Evolutionary conservation across 2,797 vertebrate species (phyloP).

Genomic region (Melanotaenia maccullochi): DNA sequence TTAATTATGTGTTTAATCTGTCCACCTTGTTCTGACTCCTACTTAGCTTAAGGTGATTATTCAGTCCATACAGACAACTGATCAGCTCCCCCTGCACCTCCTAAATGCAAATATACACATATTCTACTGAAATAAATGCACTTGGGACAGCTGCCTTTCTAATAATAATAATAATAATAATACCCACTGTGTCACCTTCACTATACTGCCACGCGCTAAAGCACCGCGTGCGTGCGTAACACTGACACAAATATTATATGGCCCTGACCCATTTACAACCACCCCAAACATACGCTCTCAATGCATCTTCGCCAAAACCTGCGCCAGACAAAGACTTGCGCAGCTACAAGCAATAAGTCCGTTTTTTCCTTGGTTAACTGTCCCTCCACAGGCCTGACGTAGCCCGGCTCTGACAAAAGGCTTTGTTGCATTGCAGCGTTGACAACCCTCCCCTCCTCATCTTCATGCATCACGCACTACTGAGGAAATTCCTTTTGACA

Average conservation of each 20-base stretch:
- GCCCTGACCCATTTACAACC: conserved; percentile 58
- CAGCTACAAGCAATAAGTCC: neutral
- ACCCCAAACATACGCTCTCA: neutral
- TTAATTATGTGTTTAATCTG: neutral
- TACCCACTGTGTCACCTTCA: conserved; percentile 55
- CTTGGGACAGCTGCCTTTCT: neutral
- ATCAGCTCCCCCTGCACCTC: neutral
- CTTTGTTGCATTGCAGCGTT: conserved; percentile 62
- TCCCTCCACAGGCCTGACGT: conserved; percentile 20
- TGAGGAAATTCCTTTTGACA: conserved; percentile 27
- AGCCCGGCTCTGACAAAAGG: conserved; percentile 50
- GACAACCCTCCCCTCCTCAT: conserved; percentile 25
- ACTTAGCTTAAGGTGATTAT: neutral
- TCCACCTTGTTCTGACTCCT: too few species aligned
- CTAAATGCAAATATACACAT: neutral
- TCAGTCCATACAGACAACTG: neutral
- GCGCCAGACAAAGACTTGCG: too few species aligned
- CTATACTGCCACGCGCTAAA: conserved; percentile 17
- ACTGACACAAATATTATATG: conserved; percentile 71
- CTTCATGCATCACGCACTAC: conserved; percentile 21
- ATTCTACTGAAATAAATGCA: neutral
- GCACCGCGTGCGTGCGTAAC: conserved; percentile 62
- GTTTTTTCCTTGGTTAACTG: neutral
- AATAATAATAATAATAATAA: neutral
- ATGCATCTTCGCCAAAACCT: neutral